Evolutionary conservation across 2,888 invertebrate species (phyloP), one percentile per base, ranked within the genome.

Genomic region (Drosophila planitibia): DNA sequence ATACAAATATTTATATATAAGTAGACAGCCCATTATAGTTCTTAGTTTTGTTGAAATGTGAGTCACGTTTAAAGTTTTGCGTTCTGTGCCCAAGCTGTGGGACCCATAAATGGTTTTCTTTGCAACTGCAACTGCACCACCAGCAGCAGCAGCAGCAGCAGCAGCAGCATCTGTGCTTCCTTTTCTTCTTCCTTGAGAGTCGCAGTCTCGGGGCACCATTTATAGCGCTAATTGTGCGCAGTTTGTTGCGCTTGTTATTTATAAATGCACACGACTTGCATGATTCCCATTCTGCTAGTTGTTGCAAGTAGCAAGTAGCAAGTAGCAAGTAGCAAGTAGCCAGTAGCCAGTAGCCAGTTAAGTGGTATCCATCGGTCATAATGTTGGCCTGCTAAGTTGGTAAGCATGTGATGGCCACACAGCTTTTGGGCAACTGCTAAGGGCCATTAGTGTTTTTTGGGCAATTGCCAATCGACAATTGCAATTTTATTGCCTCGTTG

Each of bases 11-110:
- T 49, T 33, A 44, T 32, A 41, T 16, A 28, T 25, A 47, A 53
- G 30, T 30, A 22, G 57, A 47, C 47, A 47, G 47, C 25, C 25
- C 44, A 6, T 57, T 52, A 51, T 55, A 53, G 64, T 51, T 66
- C 55, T 59, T 63, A 30, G 51, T 62, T 54, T 64, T 71, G 61
- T 83, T 85, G 63, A 83, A 76, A 87, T 87, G 83, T 83, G 78
- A 87, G 90, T 90, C 87, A 87, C 87, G 90, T 87, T 88, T 79
- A 82, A 78, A 87, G 89, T 88, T 90, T 49, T 76, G 78, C 78
- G 70, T 74, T 79, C 69, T 62, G 52, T 54, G 73, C 59, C 53
- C 74, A 64, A 58, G 63, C 74, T 53, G 39, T 66, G 77, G 77
- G 62, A 67, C 82, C 89, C 89, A 70, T 89, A 89, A 89, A 89